Evolutionary conservation across 2,797 vertebrate genomes (phyloP).

Genomic region (Clarias fuscus): DNA sequence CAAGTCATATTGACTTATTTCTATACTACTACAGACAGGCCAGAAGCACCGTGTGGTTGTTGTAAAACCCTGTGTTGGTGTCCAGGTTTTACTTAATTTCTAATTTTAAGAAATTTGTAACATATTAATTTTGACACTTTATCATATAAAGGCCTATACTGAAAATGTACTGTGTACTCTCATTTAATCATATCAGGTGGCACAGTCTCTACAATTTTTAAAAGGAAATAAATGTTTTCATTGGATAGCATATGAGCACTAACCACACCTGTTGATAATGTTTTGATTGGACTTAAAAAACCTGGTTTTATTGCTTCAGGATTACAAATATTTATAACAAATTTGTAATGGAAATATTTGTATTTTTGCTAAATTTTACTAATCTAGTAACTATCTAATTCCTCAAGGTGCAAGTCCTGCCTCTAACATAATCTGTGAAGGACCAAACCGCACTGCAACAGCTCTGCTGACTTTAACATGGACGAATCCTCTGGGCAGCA

Average conservation of each 20-base stretch:
- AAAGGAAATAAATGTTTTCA: neutral
- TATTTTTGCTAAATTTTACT: neutral
- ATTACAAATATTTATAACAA: neutral
- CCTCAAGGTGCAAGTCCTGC: conserved; percentile 15
- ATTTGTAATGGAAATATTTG: neutral
- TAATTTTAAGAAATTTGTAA: neutral
- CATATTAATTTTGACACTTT: neutral
- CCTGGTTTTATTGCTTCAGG: neutral
- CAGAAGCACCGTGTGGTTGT: neutral
- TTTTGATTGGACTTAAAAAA: neutral
- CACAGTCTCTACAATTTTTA: neutral
- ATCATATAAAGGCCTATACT: neutral
- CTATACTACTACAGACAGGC: neutral
- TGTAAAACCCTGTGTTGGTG: neutral
- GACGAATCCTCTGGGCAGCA: neutral
- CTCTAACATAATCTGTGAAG: neutral
- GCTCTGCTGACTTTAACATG: neutral
- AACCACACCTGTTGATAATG: neutral
- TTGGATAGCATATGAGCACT: neutral
- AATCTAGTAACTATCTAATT: neutral
- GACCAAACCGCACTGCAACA: conserved; percentile 5
- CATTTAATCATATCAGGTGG: neutral
- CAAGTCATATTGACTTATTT: neutral
- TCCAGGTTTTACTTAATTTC: neutral
- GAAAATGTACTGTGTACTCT: neutral